phyloP scores from a whole-genome alignment of 2,888 invertebrate species.

The Leptopilina syphax region DNA sequence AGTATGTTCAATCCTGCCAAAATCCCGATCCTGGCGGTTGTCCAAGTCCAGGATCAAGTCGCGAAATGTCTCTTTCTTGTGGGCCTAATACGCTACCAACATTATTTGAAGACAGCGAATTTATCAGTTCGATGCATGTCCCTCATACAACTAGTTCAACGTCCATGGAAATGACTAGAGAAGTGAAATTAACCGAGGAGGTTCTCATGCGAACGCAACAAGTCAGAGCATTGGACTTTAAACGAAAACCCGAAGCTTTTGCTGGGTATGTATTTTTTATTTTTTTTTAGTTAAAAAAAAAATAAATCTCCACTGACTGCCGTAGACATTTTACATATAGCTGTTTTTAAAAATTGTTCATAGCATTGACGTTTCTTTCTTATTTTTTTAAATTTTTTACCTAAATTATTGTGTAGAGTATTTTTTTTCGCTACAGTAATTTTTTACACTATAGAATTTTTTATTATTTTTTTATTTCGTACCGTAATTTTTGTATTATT shows the following conservation, averaged over 20 bases:
- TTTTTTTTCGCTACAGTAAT: neutral
- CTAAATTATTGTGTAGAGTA: neutral
- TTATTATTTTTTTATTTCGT: no score
- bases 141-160: slow-evolving; percentile 68
- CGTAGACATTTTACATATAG: no score
- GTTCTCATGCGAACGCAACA: slow-evolving; percentile 88
- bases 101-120: slow-evolving; percentile 91
- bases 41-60: slow-evolving; percentile 71
- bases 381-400: no score
- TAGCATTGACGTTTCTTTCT: no score
- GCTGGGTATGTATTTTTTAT: slow-evolving; percentile 80
- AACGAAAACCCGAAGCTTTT: slow-evolving; percentile 83
- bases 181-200: slow-evolving; percentile 86
- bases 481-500: no score
- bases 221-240: slow-evolving; percentile 80
- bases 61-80: slow-evolving; percentile 77
- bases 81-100: slow-evolving; percentile 85
- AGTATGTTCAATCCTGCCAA: slow-evolving; percentile 87
- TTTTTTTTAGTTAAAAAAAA: slow-evolving; percentile 5
- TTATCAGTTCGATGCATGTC: slow-evolving; percentile 72
- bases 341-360: no score
- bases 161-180: slow-evolving; percentile 76
- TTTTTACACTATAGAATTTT: slow-evolving; percentile 28
- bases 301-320: neutral
- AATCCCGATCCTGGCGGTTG: slow-evolving; percentile 69